Evolutionary conservation across 2,797 vertebrate genomes (phyloP), one percentile per base, ranked within the genome.

Genomic region (Anabacerthia variegaticeps): DNA sequence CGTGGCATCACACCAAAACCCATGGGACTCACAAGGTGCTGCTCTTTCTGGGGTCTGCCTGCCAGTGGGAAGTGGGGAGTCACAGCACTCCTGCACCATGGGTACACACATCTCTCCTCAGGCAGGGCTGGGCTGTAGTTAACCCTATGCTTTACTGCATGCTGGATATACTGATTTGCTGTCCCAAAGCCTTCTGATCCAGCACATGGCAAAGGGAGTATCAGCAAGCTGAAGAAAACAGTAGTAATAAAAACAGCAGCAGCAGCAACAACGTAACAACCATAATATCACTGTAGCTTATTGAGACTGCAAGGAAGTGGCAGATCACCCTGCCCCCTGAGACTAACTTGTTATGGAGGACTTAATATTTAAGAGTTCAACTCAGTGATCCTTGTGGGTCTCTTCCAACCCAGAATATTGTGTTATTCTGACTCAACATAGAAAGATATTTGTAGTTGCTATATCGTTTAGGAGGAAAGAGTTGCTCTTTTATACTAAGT

Each of bases 1-100:
- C 0, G 0, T 18, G 22, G 24, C 44, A 52, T 44, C 2, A 0
- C 48, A 39, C 1, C 36, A 28, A 43, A 69, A 30, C 3, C 30
- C n/a, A 11, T 0, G 8, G 37, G 44, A 12, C 20, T 59, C 6
- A 1, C 19, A 0, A 3, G 20, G 23, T 19, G 14, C 44, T 84
- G 52, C n/a, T 15, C 3, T 7, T 9, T 3, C 44, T 61, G 51
- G 32, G 15, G 8, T 30, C 21, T 78, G 52, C 30, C 62, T 44
- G 5, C 24, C 44, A 14, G 8, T 22, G 55, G 51, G 54, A 61
- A 12, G 1, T 1, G 15, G 9, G 44, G 28, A 34, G 14, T 15
- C 61, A 44, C 51, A 67, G 44, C 5, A 6, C 6, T 52, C 30
- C 37, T 5, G 0, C 6, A 0, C 16, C 1, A 0, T 15, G 55